phyloP scores from a whole-genome alignment of 1,140 invertebrate genomes.

The Stegodyphus mimosarum region DNA sequence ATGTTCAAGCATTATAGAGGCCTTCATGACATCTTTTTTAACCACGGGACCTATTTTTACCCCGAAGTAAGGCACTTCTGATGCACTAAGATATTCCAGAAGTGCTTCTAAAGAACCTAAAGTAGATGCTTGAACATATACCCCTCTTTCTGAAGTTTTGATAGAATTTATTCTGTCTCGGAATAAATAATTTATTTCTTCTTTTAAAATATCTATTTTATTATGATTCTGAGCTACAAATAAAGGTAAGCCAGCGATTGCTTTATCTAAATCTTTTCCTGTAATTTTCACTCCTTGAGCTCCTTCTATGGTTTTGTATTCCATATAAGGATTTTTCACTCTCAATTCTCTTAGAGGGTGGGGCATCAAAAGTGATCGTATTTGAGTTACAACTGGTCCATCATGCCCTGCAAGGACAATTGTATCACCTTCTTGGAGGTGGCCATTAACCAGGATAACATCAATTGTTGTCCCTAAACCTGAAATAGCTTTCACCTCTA shows the following conservation, averaged over 20 bases:
- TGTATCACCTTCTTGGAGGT: conserved; percentile 90
- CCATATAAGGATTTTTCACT: conserved; percentile 96
- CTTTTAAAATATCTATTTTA: conserved; percentile 86
- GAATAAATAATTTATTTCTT: conserved; percentile 83
- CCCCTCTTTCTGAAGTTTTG: conserved; percentile 89
- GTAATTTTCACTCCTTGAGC: conserved; percentile 99
- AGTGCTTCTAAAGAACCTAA: conserved; percentile 97
- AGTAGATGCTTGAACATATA: conserved; percentile 99
- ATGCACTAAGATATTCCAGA: conserved; percentile 91
- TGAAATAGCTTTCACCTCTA: conserved; percentile 98
- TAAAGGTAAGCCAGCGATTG: conserved; percentile 87
- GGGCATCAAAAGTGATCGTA: conserved; percentile 96
- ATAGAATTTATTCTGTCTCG: conserved; percentile 90
- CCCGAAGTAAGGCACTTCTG: conserved; percentile 98
- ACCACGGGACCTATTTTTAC: conserved; percentile 99
- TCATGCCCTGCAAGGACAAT: conserved; percentile 97
- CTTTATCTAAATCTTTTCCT: conserved; percentile 97
- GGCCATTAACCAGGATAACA: conserved; percentile 97
- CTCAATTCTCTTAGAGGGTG: conserved; percentile 96
- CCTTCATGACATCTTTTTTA: conserved; percentile 99
- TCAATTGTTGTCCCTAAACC: conserved; percentile 99
- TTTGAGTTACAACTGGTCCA: conserved; percentile 97
- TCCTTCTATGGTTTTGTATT: conserved; percentile 93
- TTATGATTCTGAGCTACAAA: conserved; percentile 90
- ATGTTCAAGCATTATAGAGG: conserved; percentile 98